Conservation (phyloP, 2,797 vertebrate genomes). For the Cuniculus paca region DNA sequence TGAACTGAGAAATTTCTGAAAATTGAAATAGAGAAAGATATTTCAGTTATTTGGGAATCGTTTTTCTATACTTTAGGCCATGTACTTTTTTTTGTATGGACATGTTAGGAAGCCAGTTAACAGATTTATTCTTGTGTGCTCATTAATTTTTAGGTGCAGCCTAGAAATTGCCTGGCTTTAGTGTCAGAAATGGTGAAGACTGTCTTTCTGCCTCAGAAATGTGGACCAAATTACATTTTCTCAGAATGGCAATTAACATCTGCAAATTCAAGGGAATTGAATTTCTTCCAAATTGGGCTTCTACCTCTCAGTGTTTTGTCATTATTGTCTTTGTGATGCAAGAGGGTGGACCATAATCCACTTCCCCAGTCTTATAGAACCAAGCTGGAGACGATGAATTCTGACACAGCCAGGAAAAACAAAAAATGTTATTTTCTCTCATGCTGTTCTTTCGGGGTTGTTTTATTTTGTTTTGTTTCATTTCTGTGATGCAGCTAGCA, state of each 20-base stretch:
- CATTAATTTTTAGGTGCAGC: not conserved
- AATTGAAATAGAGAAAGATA: constrained; percentile 11
- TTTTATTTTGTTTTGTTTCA: constrained; percentile 62
- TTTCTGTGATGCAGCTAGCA: not conserved
- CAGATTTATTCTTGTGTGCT: not conserved
- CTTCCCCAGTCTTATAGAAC: constrained; percentile 1
- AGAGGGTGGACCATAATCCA: not conserved
- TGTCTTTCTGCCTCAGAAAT: constrained; percentile 23
- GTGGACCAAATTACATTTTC: not conserved
- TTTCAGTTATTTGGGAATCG: not conserved
- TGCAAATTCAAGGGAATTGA: not conserved
- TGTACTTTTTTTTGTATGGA: not conserved
- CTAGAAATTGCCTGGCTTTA: not conserved
- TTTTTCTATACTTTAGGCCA: not conserved
- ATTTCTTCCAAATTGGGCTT: constrained; percentile 49
- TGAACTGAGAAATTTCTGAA: not conserved
- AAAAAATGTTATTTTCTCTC: constrained; percentile 10
- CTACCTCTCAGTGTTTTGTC: constrained; percentile 33
- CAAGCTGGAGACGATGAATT: constrained; percentile 32
- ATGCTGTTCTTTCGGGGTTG: not conserved
- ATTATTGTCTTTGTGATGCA: constrained; percentile 28
- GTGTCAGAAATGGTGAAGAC: not conserved
- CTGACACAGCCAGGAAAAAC: constrained; percentile 34
- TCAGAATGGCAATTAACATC: not conserved
- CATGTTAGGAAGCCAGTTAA: not conserved